Conservation (phyloP, 1,140 invertebrate genomes). For the Aricia agestis region DNA sequence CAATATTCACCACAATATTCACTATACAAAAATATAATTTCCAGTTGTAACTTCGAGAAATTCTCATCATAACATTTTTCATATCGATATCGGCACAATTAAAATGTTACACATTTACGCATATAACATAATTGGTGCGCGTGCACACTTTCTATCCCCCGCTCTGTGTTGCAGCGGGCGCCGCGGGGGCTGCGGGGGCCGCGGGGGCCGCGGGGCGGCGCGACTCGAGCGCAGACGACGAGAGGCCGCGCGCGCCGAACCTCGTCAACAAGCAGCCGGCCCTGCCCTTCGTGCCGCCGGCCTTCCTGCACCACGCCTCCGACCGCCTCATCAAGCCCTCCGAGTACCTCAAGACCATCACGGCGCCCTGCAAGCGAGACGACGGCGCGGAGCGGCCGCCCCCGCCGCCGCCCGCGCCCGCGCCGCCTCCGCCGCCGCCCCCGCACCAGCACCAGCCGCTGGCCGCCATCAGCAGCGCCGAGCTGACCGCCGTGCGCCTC, state of each 20-base stretch:
- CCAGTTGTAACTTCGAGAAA: not conserved
- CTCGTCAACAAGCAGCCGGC: conserved; percentile 89
- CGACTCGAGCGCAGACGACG: conserved; percentile 61
- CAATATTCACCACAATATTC: too few relatives aligned
- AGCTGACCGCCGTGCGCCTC: conserved; percentile 88
- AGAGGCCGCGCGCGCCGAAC: conserved; percentile 77
- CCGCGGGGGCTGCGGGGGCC: conserved; percentile 53
- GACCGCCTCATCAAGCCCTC: conserved; percentile 93
- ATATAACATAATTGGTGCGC: conserved; percentile 39
- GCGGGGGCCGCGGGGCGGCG: conserved; percentile 44
- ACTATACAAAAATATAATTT: too few relatives aligned
- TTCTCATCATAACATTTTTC: not conserved
- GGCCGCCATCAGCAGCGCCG: conserved; percentile 89
- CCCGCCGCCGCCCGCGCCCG: conserved; percentile 72
- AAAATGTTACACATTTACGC: conserved; percentile 23
- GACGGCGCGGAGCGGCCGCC: conserved; percentile 79
- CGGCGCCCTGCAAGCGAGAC: conserved; percentile 69
- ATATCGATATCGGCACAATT: conserved; percentile 7
- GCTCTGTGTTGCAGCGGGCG: conserved; percentile 47
- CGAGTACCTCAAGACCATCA: conserved; percentile 90
- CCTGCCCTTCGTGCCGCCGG: conserved; percentile 91
- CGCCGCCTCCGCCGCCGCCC: conserved; percentile 72
- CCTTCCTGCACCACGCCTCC: conserved; percentile 84
- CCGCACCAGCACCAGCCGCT: conserved; percentile 82
- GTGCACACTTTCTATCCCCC: conserved; percentile 67